Percentiles rank a stretch among this genome's conserved stretches.
phyloP scores from a whole-genome alignment of 1,140 invertebrate genomes.

The Drosophila burlai region DNA sequence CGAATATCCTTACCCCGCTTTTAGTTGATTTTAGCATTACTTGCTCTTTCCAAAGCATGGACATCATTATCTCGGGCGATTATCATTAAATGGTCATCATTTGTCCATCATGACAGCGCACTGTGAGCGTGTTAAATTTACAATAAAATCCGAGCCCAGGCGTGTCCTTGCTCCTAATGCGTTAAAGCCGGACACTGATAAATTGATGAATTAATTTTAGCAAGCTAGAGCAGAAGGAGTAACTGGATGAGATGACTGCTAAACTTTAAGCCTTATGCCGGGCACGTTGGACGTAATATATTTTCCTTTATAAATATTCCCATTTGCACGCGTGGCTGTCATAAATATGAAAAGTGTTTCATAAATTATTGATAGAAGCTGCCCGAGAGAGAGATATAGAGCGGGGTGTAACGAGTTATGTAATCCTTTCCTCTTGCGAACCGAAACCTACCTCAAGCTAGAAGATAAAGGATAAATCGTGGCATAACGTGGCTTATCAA shows the following conservation, averaged over 20 bases:
- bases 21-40: slow-evolving; percentile 5
- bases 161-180: slow-evolving; percentile 13
- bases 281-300: slow-evolving; percentile 10
- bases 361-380: slow-evolving; percentile 55
- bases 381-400: background rate
- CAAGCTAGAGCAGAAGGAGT: background rate
- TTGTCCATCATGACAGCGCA: slow-evolving; percentile 53
- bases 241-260: background rate
- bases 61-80: slow-evolving; percentile 53
- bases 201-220: slow-evolving; percentile 40
- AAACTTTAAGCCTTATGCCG: slow-evolving; percentile 1
- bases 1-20: slow-evolving; percentile 1
- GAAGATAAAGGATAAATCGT: slow-evolving; percentile 51
- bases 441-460: slow-evolving; percentile 37
- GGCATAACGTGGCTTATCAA: slow-evolving; percentile 48
- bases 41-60: slow-evolving; percentile 2
- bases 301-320: slow-evolving; percentile 37
- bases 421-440: slow-evolving; percentile 20
- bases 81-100: slow-evolving; percentile 65
- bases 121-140: slow-evolving; percentile 48
- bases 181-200: slow-evolving; percentile 47
- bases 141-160: slow-evolving; percentile 4
- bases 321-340: slow-evolving; percentile 52
- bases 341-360: slow-evolving; percentile 64
- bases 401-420: slow-evolving; percentile 25